Conservation (phyloP, 2,888 invertebrate genomes). For the Cetonia aurata region DNA sequence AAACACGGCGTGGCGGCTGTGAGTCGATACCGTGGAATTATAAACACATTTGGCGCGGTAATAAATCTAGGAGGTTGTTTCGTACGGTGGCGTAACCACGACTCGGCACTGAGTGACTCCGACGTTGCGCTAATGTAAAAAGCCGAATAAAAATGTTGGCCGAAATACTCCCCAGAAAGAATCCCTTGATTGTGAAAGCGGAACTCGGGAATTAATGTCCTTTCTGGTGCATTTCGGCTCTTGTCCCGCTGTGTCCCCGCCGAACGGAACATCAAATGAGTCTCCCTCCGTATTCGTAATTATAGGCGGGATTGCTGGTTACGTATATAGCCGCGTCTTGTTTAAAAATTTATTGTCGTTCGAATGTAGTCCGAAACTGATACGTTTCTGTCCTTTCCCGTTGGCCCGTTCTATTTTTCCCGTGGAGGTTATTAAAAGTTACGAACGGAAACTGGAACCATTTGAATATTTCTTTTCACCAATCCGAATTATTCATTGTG, state of each 20-base stretch:
- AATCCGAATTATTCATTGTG: no score
- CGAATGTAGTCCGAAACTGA: no score
- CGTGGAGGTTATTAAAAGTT: no score
- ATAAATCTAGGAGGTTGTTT: constrained; percentile 31
- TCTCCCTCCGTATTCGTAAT: constrained; percentile 15
- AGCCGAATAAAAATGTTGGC: constrained; percentile 41
- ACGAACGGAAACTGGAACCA: no score
- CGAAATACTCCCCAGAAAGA: constrained; percentile 32
- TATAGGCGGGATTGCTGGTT: constrained; percentile 3
- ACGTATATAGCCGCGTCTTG: neutral
- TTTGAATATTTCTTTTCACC: no score
- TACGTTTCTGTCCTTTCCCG: no score
- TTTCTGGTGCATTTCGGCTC: constrained; percentile 31
- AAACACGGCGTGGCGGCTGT: constrained; percentile 10
- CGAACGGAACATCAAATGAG: constrained; percentile 24
- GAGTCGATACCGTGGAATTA: constrained; percentile 41
- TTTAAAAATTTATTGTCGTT: no score
- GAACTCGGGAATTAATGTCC: constrained; percentile 31
- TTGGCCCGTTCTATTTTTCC: no score
- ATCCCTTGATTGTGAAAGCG: constrained; percentile 32
- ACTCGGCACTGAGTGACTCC: constrained; percentile 38
- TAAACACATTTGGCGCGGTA: constrained; percentile 37
- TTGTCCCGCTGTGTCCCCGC: neutral
- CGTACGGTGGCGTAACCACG: constrained; percentile 19
- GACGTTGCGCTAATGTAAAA: constrained; percentile 22